Evolutionary conservation across 2,797 vertebrate genomes (phyloP), one percentile per base, ranked within the genome.

Genomic region (Peromyscus melanophrys): DNA sequence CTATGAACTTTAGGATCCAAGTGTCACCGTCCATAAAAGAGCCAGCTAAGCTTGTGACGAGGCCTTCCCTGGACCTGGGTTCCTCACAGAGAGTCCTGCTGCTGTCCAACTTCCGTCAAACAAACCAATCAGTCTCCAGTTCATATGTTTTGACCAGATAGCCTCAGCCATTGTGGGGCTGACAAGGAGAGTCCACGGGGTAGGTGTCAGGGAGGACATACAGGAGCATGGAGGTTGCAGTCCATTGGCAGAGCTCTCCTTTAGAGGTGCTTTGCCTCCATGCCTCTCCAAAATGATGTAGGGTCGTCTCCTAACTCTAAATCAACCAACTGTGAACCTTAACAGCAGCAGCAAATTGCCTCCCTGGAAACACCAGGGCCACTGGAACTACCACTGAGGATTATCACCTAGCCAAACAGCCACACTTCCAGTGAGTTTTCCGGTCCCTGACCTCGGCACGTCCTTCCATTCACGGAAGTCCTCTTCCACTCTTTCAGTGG

Each of bases 181-280:
- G 25, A 49, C 10, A 10, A 16, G 31, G 59, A 25, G 52, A 57
- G 71, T 21, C 4, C 46, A 34, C 4, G 1, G 9, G 31, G 19
- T 31, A 46, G n/a, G 3, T 3, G 10, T 19, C 4, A 1, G 34
- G 31, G 52, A 55, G 1, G 16, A 46, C 0, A 8, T 21, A 1
- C 4, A 12, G 2, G 27, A 34, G 5, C 34, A 10, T 13, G 8
- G 3, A 34, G 55, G 67, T 11, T 57, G 16, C 8, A 37, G 57
- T 23, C 31, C 49, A 23, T 5, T 1, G 34, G 23, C 27, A 25
- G 14, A 8, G n/a, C 1, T 3, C 27, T 34, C 9, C 49, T 73
- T 29, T 63, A 40, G 61, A 37, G 63, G 23, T 37, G 17, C 6
- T 46, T 63, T 43, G 80, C 29, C n/a, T 9, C 14, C 5, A 27